phyloP scores from a whole-genome alignment of 2,888 invertebrate genomes.

The Alloscopus bannaensis region DNA sequence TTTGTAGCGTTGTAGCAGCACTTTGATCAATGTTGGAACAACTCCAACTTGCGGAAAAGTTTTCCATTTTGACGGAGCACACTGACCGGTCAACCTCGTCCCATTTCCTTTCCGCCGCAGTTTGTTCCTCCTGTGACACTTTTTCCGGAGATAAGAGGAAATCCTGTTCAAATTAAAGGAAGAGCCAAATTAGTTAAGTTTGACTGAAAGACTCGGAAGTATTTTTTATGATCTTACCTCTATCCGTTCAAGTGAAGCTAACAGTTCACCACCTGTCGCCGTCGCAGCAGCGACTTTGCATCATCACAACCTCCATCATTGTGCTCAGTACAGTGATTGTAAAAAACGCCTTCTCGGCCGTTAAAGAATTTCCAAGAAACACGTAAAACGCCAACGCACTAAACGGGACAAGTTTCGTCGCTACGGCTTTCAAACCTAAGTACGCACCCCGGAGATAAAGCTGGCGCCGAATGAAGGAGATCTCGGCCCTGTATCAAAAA shows the following conservation, averaged over 20 bases:
- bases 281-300: slow-evolving; percentile 91
- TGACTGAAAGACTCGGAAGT: background rate
- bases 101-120: slow-evolving; percentile 26
- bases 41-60: slow-evolving; percentile 51
- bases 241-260: slow-evolving; percentile 85
- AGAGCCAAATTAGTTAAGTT: background rate
- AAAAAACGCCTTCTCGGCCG: slow-evolving; percentile 87
- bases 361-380: slow-evolving; percentile 79
- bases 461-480: slow-evolving; percentile 33
- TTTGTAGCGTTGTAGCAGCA: background rate
- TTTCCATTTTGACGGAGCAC: slow-evolving; percentile 64
- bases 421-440: slow-evolving; percentile 82
- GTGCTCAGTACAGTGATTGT: slow-evolving; percentile 92
- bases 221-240: slow-evolving; percentile 75
- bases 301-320: slow-evolving; percentile 88
- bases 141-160: slow-evolving; percentile 41
- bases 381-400: slow-evolving; percentile 87
- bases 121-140: slow-evolving; percentile 55
- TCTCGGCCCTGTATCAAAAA: slow-evolving; percentile 19
- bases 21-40: background rate
- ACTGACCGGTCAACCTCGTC: background rate
- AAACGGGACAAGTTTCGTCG: slow-evolving; percentile 88
- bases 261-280: slow-evolving; percentile 87
- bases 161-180: slow-evolving; percentile 34
- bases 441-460: slow-evolving; percentile 80